Percentiles rank a stretch among this genome's conserved stretches.
These are phyloP conservation scores for Cyclophora albipunctata DNA, from an alignment of 2,888 invertebrate genomes.

Conservation along the genomic window DNA sequence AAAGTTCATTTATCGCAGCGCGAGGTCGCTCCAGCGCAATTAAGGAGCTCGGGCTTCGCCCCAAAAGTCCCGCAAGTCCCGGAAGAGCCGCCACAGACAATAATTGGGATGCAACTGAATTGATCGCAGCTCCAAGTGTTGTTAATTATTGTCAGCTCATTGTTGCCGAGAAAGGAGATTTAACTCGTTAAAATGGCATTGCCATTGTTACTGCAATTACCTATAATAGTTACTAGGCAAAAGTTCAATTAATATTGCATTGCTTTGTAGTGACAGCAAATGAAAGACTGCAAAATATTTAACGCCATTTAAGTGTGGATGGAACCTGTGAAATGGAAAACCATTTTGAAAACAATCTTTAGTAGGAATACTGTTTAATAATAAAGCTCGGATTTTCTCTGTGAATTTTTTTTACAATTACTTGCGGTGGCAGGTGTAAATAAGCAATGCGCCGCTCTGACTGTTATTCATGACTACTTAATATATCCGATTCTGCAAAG, in stretches of 20 bases:
- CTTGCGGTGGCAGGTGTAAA: constrained; percentile 10
- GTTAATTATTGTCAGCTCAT: constrained; percentile 27
- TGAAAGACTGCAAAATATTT: too few relatives aligned
- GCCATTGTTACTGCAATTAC: constrained; percentile 2
- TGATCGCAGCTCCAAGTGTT: constrained; percentile 32
- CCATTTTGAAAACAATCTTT: too few relatives aligned
- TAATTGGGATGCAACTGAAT: constrained; percentile 28
- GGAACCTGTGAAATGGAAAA: too few relatives aligned
- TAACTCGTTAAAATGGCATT: constrained; percentile 13
- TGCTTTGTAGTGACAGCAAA: too few relatives aligned
- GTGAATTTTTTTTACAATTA: constrained; percentile 2
- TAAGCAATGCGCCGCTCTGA: constrained; percentile 14
- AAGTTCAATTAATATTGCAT: too few relatives aligned
- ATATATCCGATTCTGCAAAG: constrained; percentile 13
- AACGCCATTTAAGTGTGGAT: too few relatives aligned
- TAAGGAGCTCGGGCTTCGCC: constrained; percentile 20
- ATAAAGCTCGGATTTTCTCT: background rate
- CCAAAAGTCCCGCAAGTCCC: constrained; percentile 14
- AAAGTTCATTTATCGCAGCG: constrained; percentile 20
- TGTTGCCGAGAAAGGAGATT: constrained; percentile 19
- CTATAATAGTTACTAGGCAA: too few relatives aligned
- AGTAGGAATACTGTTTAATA: too few relatives aligned
- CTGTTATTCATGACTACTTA: constrained; percentile 17
- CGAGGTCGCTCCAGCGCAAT: constrained; percentile 19
- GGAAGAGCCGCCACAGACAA: constrained; percentile 21